Percentiles rank a stretch among this genome's conserved stretches.
These are phyloP conservation scores for Cricetomys ansorgei DNA, from an alignment of 2,113 vertebrate genomes.

Conservation along the genomic window DNA sequence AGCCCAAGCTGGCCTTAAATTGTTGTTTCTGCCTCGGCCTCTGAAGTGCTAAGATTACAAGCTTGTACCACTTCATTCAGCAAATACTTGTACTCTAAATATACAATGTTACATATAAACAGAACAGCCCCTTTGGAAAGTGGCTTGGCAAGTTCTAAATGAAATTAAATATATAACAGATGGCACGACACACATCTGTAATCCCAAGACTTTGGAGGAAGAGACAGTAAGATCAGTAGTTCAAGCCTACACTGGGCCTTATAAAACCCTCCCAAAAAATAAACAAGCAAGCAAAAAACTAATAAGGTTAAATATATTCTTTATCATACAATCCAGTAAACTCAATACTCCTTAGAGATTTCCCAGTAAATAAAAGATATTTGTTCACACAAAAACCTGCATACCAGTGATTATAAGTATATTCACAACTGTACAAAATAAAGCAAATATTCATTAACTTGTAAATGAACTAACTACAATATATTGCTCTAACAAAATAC, in stretches of 20 bases:
- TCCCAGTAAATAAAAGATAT: background rate
- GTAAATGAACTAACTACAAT: background rate
- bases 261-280: background rate
- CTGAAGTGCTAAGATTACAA: background rate
- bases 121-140: background rate
- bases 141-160: background rate
- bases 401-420: background rate
- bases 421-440: background rate
- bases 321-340: background rate
- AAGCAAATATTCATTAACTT: constrained; percentile 25
- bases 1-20: background rate
- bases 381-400: background rate
- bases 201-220: background rate
- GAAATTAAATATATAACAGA: background rate
- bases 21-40: background rate
- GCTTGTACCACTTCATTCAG: background rate
- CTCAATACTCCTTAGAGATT: background rate
- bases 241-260: background rate
- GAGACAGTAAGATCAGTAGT: background rate
- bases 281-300: background rate
- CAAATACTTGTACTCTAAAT: background rate
- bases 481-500: background rate
- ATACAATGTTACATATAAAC: background rate
- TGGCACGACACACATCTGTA: background rate
- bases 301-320: background rate